Conservation (phyloP, 2,888 invertebrate species). For the Molorchus minor region DNA sequence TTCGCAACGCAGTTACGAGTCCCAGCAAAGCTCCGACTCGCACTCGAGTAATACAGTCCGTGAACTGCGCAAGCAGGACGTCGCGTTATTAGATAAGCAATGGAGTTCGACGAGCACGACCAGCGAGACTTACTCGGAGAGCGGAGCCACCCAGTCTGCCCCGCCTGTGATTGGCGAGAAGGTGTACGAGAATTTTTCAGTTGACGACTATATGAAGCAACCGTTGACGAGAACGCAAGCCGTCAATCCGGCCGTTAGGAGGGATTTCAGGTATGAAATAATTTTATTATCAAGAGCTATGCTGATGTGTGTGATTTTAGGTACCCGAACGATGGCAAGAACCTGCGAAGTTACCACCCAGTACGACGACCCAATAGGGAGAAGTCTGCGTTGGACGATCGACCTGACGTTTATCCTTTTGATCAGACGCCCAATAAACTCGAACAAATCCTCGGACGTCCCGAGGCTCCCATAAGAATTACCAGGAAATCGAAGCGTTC, state of each 20-base stretch:
- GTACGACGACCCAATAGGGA: constrained; percentile 57
- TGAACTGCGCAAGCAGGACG: constrained; percentile 42
- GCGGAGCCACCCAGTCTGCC: constrained; percentile 55
- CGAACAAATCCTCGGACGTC: constrained; percentile 59
- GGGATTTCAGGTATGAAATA: constrained; percentile 34
- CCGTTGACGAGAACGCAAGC: constrained; percentile 49
- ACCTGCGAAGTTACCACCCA: constrained; percentile 12
- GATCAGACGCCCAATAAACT: constrained; percentile 57
- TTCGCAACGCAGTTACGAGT: constrained; percentile 65
- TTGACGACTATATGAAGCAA: constrained; percentile 38
- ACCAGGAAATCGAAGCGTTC: constrained; percentile 54
- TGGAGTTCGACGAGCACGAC: constrained; percentile 59
- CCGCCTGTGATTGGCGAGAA: constrained; percentile 55
- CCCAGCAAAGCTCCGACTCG: constrained; percentile 64
- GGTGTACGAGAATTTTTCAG: constrained; percentile 30
- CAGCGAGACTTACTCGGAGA: constrained; percentile 58
- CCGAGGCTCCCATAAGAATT: constrained; percentile 55
- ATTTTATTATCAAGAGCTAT: no score
- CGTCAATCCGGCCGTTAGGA: constrained; percentile 44
- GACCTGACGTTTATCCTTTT: constrained; percentile 53
- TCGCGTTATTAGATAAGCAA: constrained; percentile 47
- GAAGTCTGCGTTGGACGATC: constrained; percentile 42
- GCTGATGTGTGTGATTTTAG: constrained; percentile 37
- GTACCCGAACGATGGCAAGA: constrained; percentile 25
- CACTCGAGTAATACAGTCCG: constrained; percentile 49